Evolutionary conservation across 2,113 vertebrate species (phyloP), one percentile per base, ranked within the genome.

Genomic region (Fulica atra): DNA sequence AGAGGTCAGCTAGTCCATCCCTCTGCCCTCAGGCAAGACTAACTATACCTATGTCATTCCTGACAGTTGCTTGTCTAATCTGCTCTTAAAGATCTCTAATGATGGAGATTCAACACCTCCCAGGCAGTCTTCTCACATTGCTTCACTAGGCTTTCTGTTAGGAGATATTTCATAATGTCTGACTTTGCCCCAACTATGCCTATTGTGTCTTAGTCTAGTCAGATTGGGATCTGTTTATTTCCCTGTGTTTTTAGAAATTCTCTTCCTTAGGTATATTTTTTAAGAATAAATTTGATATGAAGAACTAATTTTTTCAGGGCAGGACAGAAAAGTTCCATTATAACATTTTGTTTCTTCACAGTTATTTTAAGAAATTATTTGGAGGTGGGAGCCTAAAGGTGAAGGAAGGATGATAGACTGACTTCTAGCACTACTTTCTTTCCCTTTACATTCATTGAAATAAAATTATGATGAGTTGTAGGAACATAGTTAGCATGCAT

Each of bases 41-140:
- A 86, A 3, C 36, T 83, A 63, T 60, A 63, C 60, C 31, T 78
- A 11, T 70, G 89, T 78, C 46, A 53, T 72, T 86, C 24, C 10
- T 83, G 66, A 70, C 33, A n/a, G 24, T 46, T 88, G 19, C 33
- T 93, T 93, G 48, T 90, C 82, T 90, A 88, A 90, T 77, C 68
- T 83, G 13, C 28, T 92, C 24, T 66, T 92, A 64, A 88, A 82
- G 46, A 64, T 24, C 20, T 72, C 54, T 89, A 53, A 86, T 63
- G 63, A 59, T 81, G 54, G 51, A 86, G 68, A 85, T 66, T 86
- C 50, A 54, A 51, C 40, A 65, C 20, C 26, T 86, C 40, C 6
- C 18, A 56, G 61, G 78, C 4, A 17, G 4, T 35, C 25, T 76
- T 90, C 88, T 73, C 33, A 28, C 4, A n/a, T 1, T 70, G 31